Evolutionary conservation across 2,888 invertebrate species (phyloP), one percentile per base, ranked within the genome.

Genomic region (Drosophila ezoana): DNA sequence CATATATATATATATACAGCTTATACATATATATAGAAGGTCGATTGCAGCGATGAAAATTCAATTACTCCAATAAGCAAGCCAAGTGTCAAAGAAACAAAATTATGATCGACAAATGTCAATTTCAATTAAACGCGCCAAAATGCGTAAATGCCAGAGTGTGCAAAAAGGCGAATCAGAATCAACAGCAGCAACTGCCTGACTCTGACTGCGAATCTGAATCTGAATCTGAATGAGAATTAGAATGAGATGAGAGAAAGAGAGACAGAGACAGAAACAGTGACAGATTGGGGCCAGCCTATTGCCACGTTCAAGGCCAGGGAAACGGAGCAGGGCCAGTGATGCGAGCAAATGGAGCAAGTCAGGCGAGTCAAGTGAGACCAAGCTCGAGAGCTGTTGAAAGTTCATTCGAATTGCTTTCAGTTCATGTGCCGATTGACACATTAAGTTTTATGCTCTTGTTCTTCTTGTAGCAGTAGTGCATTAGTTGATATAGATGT

Each of bases 31-130:
- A 33, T 28, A 41, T 23, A 32, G 35, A 48, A 58, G 75, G 66
- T 63, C 52, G 76, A 77, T 45, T 57, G 49, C 51, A 60, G 16
- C 58, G 54, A 65, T 79, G 68, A 41, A 73, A 82, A 82, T 86
- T 81, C 76, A 81, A 81, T 81, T 81, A 82, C 66, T 73, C 44
- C 66, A 81, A 75, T 70, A 63, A 70, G 61, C 70, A 64, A 73
- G 62, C 70, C 78, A 77, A 78, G 79, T 78, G 80, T 84, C 81
- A 84, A 66, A 69, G 64, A 62, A 61, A 66, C 48, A 59, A 48
- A 74, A 61, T 76, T 76, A 71, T 76, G 71, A 76, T 71, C 75
- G 72, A 76, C 76, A 75, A 76, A 76, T 71, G 75, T 75, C 75
- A 82, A 67, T 65, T 51, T 86, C 69, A 86, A 86, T 81, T 83